phyloP scores from a whole-genome alignment of 2,113 vertebrate genomes.

The Rana temporaria region DNA sequence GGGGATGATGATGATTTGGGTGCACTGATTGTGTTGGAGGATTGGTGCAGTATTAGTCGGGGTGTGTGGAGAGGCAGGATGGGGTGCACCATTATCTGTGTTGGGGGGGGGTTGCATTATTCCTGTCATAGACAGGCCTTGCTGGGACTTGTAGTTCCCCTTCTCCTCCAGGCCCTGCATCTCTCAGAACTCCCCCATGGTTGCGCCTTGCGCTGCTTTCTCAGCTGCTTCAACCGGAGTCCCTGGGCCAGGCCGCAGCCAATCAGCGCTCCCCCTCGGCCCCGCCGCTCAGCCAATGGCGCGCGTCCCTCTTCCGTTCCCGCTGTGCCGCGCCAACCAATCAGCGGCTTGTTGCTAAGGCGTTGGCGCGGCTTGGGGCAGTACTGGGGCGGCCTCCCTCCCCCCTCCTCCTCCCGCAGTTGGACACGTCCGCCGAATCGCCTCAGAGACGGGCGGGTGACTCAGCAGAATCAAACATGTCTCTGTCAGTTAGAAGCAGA shows the following conservation, averaged over 20 bases:
- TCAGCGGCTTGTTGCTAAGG: slow-evolving; percentile 49
- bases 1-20: no score
- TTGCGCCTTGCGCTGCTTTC: slow-evolving; percentile 47
- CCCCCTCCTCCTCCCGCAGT: slow-evolving; percentile 38
- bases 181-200: slow-evolving; percentile 20
- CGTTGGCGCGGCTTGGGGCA: slow-evolving; percentile 48
- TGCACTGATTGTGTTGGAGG: no score
- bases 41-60: no score
- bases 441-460: slow-evolving; percentile 53
- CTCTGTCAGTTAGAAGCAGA: slow-evolving; percentile 44
- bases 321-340: slow-evolving; percentile 50
- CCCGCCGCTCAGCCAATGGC: slow-evolving; percentile 22
- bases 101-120: no score
- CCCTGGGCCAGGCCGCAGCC: slow-evolving; percentile 34
- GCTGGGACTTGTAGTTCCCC: neutral
- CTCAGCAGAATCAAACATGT: slow-evolving; percentile 55
- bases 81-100: no score
- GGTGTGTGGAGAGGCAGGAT: no score
- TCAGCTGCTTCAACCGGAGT: slow-evolving; percentile 48
- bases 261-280: neutral
- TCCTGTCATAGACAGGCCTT: no score
- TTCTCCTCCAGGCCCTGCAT: neutral
- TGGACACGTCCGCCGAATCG: slow-evolving; percentile 54
- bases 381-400: slow-evolving; percentile 10
- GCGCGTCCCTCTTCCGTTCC: neutral